Base-by-base conservation (phyloP, 2,888 invertebrate genomes). In the Torymus auratus region DNA sequence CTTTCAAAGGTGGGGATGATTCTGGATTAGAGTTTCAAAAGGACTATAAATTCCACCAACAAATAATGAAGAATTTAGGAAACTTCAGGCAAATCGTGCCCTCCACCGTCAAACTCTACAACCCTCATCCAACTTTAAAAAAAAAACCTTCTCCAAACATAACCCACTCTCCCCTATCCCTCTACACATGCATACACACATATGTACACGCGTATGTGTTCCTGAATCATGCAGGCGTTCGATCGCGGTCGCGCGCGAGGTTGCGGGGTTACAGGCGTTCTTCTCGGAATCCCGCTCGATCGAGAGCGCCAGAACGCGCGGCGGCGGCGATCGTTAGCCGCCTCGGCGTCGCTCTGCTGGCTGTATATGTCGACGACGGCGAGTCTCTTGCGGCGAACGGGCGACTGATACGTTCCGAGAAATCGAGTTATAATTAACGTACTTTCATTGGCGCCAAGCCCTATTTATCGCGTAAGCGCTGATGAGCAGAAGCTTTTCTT, bases 201-300 rank as follows among this genome's bases (percentile, higher is more conserved):
- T 28, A 28, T 28, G 7, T 7, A 7, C 28, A 28, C 7, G 7
- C 7, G 7, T 28, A 28, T 28, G 56, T 65, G 53, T 78, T 71
- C 80, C 77, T 82, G 82, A 82, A 82, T 80, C 72, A 83, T 83
- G 79, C 77, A 76, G 62, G 82, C 76, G 61, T 84, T 84, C 83
- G 83, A 84, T 84, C 84, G 83, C 81, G 78, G 65, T 70, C 78
- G 84, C 74, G 64, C 71, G 77, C 71, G 80, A 78, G 83, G 84
- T 83, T 84, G 83, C 84, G 82, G 67, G 81, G 82, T 81, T 80
- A 80, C 83, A 85, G 85, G 85, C 79, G 84, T 79, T 74, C 67
- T 84, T 85, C 84, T 81, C 69, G 82, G 84, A 84, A 85, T 60
- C 68, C 78, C 79, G 83, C 78, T 84, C 83, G 78, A 78, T 78